These are phyloP conservation scores for Melanerpes formicivorus DNA, from an alignment of 2,113 vertebrate genomes.

Conservation along the genomic window DNA sequence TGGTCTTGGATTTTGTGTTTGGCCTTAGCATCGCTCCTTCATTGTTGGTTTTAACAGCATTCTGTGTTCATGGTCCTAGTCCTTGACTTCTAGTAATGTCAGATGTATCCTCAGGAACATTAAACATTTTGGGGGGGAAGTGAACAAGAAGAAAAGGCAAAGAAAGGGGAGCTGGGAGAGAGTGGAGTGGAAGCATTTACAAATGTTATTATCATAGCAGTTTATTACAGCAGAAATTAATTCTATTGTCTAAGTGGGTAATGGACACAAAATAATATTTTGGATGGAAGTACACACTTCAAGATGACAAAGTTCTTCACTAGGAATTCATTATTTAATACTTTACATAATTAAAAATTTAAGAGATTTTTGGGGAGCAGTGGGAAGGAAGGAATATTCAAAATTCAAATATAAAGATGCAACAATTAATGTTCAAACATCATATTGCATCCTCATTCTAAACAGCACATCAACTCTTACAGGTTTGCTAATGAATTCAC, in stretches of 20 bases:
- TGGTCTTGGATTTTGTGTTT: not conserved
- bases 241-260: not conserved
- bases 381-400: not conserved
- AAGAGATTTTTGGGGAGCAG: no score
- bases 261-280: not conserved
- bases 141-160: not conserved
- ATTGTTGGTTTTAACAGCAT: not conserved
- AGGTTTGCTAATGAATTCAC: not conserved
- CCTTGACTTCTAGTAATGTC: not conserved
- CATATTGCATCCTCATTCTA: not conserved
- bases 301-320: not conserved
- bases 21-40: not conserved
- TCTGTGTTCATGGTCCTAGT: not conserved
- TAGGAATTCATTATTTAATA: not conserved
- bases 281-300: not conserved
- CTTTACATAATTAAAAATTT: no score
- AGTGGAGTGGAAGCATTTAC: not conserved
- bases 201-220: not conserved
- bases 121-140: not conserved
- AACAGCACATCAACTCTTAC: not conserved
- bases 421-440: not conserved
- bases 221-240: not conserved
- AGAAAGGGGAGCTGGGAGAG: not conserved
- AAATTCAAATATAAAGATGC: not conserved
- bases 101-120: not conserved